These are phyloP conservation scores for human (Homo sapiens) DNA, from an alignment of 2,113 vertebrate genomes.

Conservation along the genomic window DNA sequence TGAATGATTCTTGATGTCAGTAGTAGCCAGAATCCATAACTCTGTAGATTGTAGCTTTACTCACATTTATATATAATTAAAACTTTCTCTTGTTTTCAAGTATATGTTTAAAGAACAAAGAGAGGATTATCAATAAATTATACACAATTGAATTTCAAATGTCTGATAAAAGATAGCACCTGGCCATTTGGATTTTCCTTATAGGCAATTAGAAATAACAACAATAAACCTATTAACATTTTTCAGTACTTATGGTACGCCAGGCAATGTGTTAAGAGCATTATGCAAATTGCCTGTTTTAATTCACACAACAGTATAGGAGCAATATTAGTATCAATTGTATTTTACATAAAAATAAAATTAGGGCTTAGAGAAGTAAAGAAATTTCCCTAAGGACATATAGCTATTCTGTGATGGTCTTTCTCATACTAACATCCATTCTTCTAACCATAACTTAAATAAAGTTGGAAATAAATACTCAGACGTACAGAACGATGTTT, in stretches of 20 bases:
- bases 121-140: neutral
- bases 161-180: neutral
- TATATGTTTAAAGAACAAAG: neutral
- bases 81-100: neutral
- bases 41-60: neutral
- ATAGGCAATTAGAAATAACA: conserved; percentile 33
- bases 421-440: neutral
- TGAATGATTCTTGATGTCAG: neutral
- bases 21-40: neutral
- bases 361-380: neutral
- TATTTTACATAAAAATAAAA: conserved; percentile 12
- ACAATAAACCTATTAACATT: neutral
- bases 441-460: neutral
- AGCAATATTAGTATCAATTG: neutral
- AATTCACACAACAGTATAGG: neutral
- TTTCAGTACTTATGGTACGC: neutral
- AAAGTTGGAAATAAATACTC: neutral
- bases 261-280: neutral
- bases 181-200: neutral
- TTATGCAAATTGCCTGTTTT: neutral
- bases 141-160: neutral
- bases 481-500: neutral
- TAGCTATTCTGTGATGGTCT: neutral
- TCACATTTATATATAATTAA: neutral
- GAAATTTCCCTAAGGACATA: neutral